Evolutionary conservation across 2,113 vertebrate species (phyloP), one percentile per base, ranked within the genome.

Genomic region (Petromus typicus): DNA sequence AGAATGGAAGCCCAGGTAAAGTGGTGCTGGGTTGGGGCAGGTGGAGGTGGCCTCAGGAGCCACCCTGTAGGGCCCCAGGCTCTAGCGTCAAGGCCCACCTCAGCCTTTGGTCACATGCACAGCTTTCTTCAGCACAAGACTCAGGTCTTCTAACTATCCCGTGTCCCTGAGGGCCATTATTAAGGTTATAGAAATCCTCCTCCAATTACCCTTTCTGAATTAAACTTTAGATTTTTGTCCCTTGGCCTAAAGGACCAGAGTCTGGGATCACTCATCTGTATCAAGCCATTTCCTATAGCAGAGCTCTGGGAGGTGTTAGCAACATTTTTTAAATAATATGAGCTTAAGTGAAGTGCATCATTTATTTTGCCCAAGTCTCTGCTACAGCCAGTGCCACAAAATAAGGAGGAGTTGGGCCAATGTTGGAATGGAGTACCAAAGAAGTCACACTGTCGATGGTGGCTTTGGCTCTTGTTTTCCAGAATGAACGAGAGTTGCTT

Each of bases 1-100:
- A 97, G 84, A 51, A 86, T 66, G 85, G 97, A 98, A 87, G 56
- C 96, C 51, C 96, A 98, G 98, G 98, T 98, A 95, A 97, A 94
- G n/a, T 43, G 37, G n/a, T 51, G 1, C 80, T 92, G n/a, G 40
- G 37, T 54, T 64, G 5, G 37, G 73, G 63, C 22, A 20, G 7
- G n/a, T 27, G 23, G 34, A 32, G 18, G 48, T 4, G 22, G 27
- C 37, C 80, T 91, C 22, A n/a, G 57, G 57, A 69, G 7, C 73
- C 18, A n/a, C 76, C 8, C 45, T 43, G 61, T 45, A 34, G 30
- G 57, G 43, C 75, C 75, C 43, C 80, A 54, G 57, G 14, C 43
- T 66, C 20, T 11, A 40, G 27, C 61, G 75, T 37, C 57, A 43
- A 17, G 79, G 23, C 17, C 54, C 32, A 12, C 51, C 40, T 76